Percentiles rank a stretch among this genome's conserved stretches.
These are phyloP conservation scores for Torymus auratus DNA, from an alignment of 2,888 invertebrate species.

Conservation along the genomic window DNA sequence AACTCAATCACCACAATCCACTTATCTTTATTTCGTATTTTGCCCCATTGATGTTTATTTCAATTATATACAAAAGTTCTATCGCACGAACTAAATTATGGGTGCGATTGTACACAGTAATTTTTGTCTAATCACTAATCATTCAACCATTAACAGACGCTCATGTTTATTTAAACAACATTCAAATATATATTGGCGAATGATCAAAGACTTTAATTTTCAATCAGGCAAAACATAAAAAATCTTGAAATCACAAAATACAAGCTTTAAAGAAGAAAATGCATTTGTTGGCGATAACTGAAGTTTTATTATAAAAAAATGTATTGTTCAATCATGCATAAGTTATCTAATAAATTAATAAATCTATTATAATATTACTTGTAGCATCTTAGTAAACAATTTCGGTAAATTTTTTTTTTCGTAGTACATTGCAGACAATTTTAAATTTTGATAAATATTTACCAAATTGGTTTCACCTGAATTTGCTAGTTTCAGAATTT, in stretches of 20 bases:
- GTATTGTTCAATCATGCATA: constrained; percentile 37
- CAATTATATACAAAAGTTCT: constrained; percentile 52
- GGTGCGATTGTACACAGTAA: constrained; percentile 36
- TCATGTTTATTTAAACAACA: constrained; percentile 43
- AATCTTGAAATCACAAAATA: constrained; percentile 28
- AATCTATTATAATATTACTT: constrained; percentile 11
- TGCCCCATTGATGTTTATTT: constrained; percentile 45
- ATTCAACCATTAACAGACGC: constrained; percentile 46
- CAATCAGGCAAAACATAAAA: constrained; percentile 13
- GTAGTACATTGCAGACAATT: background rate
- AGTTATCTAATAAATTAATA: constrained; percentile 44
- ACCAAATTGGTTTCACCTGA: constrained; percentile 7
- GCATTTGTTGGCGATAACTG: constrained; percentile 30
- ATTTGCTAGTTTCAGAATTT: constrained; percentile 29
- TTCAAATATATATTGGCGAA: constrained; percentile 30
- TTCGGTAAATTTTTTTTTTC: background rate
- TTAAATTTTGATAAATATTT: constrained; percentile 29
- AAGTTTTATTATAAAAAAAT: constrained; percentile 12
- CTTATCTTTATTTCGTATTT: constrained; percentile 38
- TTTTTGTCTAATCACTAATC: constrained; percentile 46
- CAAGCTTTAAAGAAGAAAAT: constrained; percentile 27
- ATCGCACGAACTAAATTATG: constrained; percentile 32
- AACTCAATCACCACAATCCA: constrained; percentile 11
- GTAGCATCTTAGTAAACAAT: constrained; percentile 23
- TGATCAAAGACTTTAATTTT: constrained; percentile 25